A percentile compares a stretch with the other conserved stretches of the same genome.
Evolutionary conservation across 2,888 invertebrate genomes (phyloP).

Genomic region (Automeris io): DNA sequence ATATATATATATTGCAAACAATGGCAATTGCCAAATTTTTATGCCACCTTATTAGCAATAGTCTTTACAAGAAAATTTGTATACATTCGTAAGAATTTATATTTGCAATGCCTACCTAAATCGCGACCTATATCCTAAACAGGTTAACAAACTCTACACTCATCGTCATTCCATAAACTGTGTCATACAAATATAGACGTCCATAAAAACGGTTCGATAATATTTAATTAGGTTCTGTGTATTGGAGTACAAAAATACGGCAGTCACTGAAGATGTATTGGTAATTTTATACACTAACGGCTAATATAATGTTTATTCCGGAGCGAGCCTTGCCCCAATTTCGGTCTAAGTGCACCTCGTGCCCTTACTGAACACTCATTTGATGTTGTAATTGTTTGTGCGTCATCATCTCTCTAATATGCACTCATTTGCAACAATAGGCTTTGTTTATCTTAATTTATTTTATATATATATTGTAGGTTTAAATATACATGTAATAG

Average conservation of each 20-base stretch:
- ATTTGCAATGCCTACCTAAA: neutral
- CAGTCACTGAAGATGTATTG: conserved; percentile 38
- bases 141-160: conserved; percentile 18
- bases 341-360: conserved; percentile 19
- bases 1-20: too few species aligned
- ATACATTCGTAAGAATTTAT: neutral
- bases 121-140: conserved; percentile 18
- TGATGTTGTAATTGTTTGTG: conserved; percentile 2
- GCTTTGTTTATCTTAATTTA: neutral
- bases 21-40: too few species aligned
- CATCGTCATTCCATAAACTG: conserved; percentile 19
- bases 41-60: too few species aligned
- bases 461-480: neutral
- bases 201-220: conserved; percentile 8
- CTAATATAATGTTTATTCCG: conserved; percentile 41
- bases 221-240: conserved; percentile 12
- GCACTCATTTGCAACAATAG: neutral
- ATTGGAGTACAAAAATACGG: conserved; percentile 38
- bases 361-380: conserved; percentile 14
- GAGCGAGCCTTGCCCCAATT: conserved; percentile 45
- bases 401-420: neutral
- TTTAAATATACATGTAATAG: too few species aligned
- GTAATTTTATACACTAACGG: conserved; percentile 43
- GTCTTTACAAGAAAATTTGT: neutral
- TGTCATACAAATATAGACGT: conserved; percentile 17